A percentile compares a stretch with the other conserved stretches of the same genome.
phyloP scores from a whole-genome alignment of 2,797 vertebrate genomes.

The Rhinophrynus dorsalis region DNA sequence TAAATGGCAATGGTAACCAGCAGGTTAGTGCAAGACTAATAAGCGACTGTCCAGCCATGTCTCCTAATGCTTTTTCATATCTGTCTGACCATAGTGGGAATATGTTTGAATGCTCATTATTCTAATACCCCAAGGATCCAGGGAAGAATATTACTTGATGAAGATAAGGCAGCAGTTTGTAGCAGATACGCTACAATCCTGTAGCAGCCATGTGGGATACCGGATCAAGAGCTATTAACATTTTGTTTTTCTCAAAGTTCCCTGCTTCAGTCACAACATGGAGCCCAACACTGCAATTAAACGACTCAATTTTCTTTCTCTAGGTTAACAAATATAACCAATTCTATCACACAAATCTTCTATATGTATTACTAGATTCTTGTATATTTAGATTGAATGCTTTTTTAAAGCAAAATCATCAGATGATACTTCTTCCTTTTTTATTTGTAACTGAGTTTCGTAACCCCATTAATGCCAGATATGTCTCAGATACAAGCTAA shows the following conservation, averaged over 20 bases:
- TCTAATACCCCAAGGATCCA: constrained; percentile 51
- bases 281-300: background rate
- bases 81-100: constrained; percentile 40
- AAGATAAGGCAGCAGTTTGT: constrained; percentile 29
- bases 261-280: background rate
- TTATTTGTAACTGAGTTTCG: too few species aligned
- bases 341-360: background rate
- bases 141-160: constrained; percentile 33
- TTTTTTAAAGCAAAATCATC: too few species aligned
- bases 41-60: constrained; percentile 3
- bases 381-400: too few species aligned
- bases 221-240: constrained; percentile 13
- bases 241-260: constrained; percentile 3
- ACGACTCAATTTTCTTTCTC: background rate
- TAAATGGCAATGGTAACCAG: constrained; percentile 49
- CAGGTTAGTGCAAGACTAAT: constrained; percentile 46
- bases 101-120: constrained; percentile 51
- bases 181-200: background rate
- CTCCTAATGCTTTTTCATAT: background rate
- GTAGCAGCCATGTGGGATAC: background rate
- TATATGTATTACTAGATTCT: too few species aligned
- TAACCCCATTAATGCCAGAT: too few species aligned
- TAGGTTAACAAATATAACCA: background rate
- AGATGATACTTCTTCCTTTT: too few species aligned
- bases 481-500: too few species aligned